These are phyloP conservation scores for Gryon sp. DNA, from an alignment of 1,140 invertebrate species.

Conservation along the genomic window DNA sequence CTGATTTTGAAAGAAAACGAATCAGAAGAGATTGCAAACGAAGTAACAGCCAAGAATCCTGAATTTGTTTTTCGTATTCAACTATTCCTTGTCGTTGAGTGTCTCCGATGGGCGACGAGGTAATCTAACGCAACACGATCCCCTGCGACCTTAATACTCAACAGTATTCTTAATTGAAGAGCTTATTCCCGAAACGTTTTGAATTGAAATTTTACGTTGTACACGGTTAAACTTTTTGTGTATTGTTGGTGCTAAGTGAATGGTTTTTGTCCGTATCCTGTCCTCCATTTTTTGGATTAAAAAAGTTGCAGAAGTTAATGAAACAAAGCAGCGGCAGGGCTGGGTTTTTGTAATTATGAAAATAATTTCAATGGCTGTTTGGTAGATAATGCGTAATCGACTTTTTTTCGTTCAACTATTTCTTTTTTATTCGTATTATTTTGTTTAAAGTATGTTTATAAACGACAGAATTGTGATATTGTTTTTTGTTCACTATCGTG, in stretches of 20 bases:
- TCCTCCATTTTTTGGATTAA: conserved; percentile 15
- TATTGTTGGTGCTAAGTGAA: conserved; percentile 40
- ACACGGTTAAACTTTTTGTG: conserved; percentile 26
- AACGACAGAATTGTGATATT: too few relatives aligned
- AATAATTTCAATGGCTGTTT: conserved; percentile 15
- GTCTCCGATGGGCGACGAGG: conserved; percentile 39
- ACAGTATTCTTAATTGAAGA: conserved; percentile 62
- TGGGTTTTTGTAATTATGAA: conserved; percentile 16
- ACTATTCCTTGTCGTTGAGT: conserved; percentile 20
- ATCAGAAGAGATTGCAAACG: background rate
- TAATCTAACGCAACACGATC: conserved; percentile 58
- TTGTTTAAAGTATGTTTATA: too few relatives aligned
- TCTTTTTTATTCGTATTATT: too few relatives aligned
- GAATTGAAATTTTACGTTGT: conserved; percentile 46
- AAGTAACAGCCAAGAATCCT: background rate
- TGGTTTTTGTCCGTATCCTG: conserved; percentile 10
- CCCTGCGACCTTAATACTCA: conserved; percentile 53
- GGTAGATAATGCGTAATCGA: background rate
- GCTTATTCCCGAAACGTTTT: conserved; percentile 56
- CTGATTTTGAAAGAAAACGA: too few relatives aligned
- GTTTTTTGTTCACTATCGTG: too few relatives aligned
- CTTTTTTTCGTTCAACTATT: background rate
- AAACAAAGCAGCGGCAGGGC: background rate
- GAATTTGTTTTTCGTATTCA: too few relatives aligned
- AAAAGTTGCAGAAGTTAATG: conserved; percentile 36